Evolutionary conservation across 1,140 invertebrate genomes (phyloP).

Genomic region (Hirudo medicinalis): DNA sequence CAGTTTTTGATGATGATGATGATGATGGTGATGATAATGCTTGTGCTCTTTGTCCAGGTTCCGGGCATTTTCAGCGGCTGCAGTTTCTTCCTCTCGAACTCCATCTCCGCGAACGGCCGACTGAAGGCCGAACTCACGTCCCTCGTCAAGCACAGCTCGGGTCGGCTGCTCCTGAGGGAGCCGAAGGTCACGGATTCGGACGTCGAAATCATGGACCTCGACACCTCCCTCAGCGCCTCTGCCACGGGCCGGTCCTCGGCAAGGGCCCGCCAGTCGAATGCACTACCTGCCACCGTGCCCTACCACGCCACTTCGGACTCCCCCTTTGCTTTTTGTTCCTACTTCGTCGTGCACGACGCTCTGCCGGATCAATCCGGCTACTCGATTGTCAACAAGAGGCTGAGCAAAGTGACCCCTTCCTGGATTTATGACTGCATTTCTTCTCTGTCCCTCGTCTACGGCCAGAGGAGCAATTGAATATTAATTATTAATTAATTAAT

Average conservation of each 20-base stretch:
- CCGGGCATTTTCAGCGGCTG: constrained; percentile 60
- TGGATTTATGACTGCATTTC: constrained; percentile 61
- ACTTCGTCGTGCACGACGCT: constrained; percentile 55
- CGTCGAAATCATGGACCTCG: too few species aligned
- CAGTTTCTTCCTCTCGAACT: constrained; percentile 54
- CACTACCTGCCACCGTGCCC: constrained; percentile 45
- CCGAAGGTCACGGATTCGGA: constrained; percentile 41
- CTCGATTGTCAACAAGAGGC: constrained; percentile 39
- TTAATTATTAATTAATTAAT: too few species aligned
- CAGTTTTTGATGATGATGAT: neutral
- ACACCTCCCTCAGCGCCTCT: too few species aligned
- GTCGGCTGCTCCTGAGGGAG: constrained; percentile 51
- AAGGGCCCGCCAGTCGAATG: constrained; percentile 48
- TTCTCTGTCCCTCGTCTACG: constrained; percentile 41
- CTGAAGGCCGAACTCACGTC: constrained; percentile 49
- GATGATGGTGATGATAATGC: neutral
- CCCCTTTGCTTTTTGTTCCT: constrained; percentile 46
- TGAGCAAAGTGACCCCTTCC: constrained; percentile 51
- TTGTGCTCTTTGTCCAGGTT: constrained; percentile 42
- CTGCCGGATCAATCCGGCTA: constrained; percentile 27
- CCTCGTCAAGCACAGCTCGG: constrained; percentile 51
- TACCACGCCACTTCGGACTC: constrained; percentile 48
- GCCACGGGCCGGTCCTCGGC: constrained; percentile 24
- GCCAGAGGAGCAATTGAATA: neutral
- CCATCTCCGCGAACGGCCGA: constrained; percentile 39